Percentiles rank a stretch among this genome's conserved stretches.
These are phyloP conservation scores for Choristoneura fumiferana DNA, from an alignment of 1,140 invertebrate genomes.

Conservation along the genomic window DNA sequence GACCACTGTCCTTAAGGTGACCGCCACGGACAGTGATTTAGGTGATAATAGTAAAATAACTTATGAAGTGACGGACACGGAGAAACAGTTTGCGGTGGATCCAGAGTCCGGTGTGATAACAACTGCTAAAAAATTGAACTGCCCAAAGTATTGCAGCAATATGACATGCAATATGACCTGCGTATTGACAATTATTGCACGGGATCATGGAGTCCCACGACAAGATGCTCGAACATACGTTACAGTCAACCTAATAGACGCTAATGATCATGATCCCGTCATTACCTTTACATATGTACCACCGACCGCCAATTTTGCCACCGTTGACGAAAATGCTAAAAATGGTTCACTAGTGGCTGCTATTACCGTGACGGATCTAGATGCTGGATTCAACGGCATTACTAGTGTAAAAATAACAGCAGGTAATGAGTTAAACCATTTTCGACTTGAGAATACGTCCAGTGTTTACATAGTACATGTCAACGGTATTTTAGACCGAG, in stretches of 20 bases:
- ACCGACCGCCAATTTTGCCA: constrained; percentile 88
- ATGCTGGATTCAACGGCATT: constrained; percentile 94
- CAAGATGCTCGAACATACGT: constrained; percentile 97
- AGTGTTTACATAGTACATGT: constrained; percentile 94
- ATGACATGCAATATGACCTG: constrained; percentile 91
- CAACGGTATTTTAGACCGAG: constrained; percentile 93
- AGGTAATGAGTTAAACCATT: constrained; percentile 95
- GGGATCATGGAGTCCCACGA: constrained; percentile 93
- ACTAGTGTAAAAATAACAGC: constrained; percentile 89
- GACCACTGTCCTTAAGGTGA: constrained; percentile 92
- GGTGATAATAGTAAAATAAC: constrained; percentile 95
- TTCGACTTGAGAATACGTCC: constrained; percentile 89
- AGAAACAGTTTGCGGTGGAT: constrained; percentile 93
- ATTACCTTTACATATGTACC: constrained; percentile 95
- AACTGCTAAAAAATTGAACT: constrained; percentile 88
- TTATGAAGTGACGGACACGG: constrained; percentile 91
- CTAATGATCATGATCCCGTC: constrained; percentile 96
- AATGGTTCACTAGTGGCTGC: constrained; percentile 95
- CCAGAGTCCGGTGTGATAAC: constrained; percentile 92
- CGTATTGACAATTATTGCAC: constrained; percentile 95
- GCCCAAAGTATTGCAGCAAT: constrained; percentile 82
- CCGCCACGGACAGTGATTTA: constrained; percentile 93
- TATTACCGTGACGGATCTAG: constrained; percentile 94
- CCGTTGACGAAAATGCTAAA: constrained; percentile 95
- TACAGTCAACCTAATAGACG: constrained; percentile 94